phyloP scores from a whole-genome alignment of 2,888 invertebrate genomes.

The Andrena bucephala region DNA sequence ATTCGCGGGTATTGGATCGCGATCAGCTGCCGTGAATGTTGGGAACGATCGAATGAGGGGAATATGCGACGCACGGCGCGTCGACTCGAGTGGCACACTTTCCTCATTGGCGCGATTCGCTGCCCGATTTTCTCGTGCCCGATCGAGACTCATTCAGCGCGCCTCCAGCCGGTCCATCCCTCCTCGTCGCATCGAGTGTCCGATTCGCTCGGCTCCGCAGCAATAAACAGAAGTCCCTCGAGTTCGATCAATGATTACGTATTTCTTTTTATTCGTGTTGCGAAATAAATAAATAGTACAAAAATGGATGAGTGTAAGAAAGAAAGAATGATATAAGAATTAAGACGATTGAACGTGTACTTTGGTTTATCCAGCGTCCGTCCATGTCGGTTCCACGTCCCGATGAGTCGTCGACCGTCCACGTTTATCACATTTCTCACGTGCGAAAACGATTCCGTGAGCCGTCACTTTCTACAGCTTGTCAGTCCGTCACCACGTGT shows the following conservation, averaged over 20 bases:
- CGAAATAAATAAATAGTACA: conserved; percentile 56
- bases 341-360: conserved; percentile 54
- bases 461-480: conserved; percentile 64
- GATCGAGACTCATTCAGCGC: background rate
- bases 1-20: conserved; percentile 9
- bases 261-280: conserved; percentile 40
- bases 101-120: conserved; percentile 76
- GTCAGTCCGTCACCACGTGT: conserved; percentile 55
- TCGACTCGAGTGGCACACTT: conserved; percentile 82
- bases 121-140: conserved; percentile 49
- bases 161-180: conserved; percentile 25
- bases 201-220: background rate
- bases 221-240: conserved; percentile 3
- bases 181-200: background rate
- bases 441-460: conserved; percentile 27
- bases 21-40: background rate
- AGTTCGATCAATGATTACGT: conserved; percentile 29
- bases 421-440: conserved; percentile 32
- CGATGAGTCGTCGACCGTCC: conserved; percentile 9
- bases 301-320: conserved; percentile 19
- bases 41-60: conserved; percentile 14
- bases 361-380: conserved; percentile 67
- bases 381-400: conserved; percentile 38
- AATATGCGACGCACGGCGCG: conserved; percentile 60
- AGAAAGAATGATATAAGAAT: conserved; percentile 35